Base-by-base conservation (phyloP, 2,888 invertebrate genomes). In the Sturmia bella region DNA sequence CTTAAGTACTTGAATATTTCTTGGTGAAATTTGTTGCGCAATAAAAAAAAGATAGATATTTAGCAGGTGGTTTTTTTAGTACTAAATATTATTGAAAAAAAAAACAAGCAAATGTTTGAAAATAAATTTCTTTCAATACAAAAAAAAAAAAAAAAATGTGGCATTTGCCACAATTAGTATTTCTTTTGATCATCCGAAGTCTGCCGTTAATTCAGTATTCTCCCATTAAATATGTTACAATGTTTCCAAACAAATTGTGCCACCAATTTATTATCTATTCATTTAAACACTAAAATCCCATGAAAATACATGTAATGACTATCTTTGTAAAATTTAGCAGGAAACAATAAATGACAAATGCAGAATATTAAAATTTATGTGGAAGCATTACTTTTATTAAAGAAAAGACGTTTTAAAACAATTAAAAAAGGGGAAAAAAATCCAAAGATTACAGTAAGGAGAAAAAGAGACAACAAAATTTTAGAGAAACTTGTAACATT, bases 291-390 rank as follows among this genome's bases (percentile, higher is more conserved):
- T 15, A 3, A 52, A 6, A 24, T 52, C 54, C 7, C n/a, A 54
- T 15, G 21, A 52, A 52, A 54, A 54, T 27, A n/a, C 27, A 27
- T 54, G 11, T 9, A 54, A 15, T 54, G 12, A 24, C n/a, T 54
- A 27, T 15, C n/a, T n/a, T 54, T 54, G 27, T 9, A 9, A 11
- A n/a, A 52, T 52, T 52, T 21, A 52, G 13, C 24, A n/a, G 27
- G 54, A 54, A 54, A 27, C n/a, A 54, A 3, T 27, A 27, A 54
- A 54, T 27, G 54, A 27, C 54, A 27, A 54, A 6, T 7, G 13
- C 54, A 13, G n/a, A 52, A n/a, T 52, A 24, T 3, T 2, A 13
- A 1, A 13, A 24, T 1, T 6, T 24, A 27, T 27, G 54, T 24
- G 24, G 27, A 27, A 27, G 27, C 13, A 54, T 54, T 15, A 27